These are phyloP conservation scores for Oscheius sp. DNA, from an alignment of 2,888 invertebrate genomes.

Conservation along the genomic window DNA sequence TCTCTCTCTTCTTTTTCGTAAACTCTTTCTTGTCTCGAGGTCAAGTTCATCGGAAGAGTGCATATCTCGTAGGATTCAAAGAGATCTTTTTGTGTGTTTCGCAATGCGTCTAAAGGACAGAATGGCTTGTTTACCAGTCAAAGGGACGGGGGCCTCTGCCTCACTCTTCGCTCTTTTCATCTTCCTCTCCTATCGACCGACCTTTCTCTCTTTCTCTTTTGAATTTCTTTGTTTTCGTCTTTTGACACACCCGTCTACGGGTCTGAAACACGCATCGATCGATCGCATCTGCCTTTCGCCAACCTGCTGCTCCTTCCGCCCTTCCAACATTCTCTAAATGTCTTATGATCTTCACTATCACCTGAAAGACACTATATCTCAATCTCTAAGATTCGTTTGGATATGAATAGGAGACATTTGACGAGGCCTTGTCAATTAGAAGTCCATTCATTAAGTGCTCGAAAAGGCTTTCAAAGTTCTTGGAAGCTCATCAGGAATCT, in stretches of 20 bases:
- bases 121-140: too few relatives aligned
- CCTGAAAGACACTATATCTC: too few relatives aligned
- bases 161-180: conserved; percentile 29
- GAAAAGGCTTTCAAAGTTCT: too few relatives aligned
- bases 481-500: too few relatives aligned
- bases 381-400: too few relatives aligned
- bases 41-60: background rate
- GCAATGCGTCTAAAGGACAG: background rate
- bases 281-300: background rate
- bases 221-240: background rate
- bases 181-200: background rate
- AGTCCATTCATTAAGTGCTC: too few relatives aligned
- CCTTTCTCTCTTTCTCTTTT: background rate
- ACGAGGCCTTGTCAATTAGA: too few relatives aligned
- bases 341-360: too few relatives aligned
- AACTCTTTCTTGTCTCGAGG: background rate
- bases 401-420: too few relatives aligned
- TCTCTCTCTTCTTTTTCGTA: background rate
- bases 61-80: background rate
- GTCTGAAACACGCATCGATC: background rate
- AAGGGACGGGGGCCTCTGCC: background rate
- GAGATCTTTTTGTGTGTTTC: conserved; percentile 6
- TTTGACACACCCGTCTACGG: background rate
- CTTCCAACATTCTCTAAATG: background rate
- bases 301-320: background rate